Conservation (phyloP, 2,113 vertebrate species). For the Aldabrachelys gigantea region DNA sequence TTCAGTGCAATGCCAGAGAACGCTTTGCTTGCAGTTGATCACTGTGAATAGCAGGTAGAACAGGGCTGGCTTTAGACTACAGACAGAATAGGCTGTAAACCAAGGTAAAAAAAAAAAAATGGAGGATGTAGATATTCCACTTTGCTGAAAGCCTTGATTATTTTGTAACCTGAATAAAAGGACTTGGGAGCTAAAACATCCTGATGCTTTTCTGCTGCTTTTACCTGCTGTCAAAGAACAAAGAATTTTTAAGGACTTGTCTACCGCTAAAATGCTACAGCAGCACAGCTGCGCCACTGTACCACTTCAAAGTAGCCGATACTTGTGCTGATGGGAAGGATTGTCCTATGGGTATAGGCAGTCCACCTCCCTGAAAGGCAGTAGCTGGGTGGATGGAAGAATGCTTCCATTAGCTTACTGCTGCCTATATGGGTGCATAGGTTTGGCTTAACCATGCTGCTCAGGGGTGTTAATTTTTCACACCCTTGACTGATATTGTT, state of each 20-base stretch:
- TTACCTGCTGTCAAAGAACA: conserved; percentile 37
- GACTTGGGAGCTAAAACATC: conserved; percentile 43
- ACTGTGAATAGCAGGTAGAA: not conserved
- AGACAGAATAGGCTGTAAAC: fast-evolving
- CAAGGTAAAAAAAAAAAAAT: conserved; percentile 49
- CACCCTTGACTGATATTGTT: too few relatives aligned
- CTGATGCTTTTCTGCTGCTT: conserved; percentile 11
- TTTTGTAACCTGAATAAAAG: conserved; percentile 59
- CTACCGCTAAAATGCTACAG: too few relatives aligned
- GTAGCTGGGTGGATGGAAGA: too few relatives aligned
- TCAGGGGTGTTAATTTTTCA: too few relatives aligned
- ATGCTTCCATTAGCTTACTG: too few relatives aligned
- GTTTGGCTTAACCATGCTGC: too few relatives aligned
- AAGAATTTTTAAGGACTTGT: not conserved
- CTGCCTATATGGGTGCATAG: too few relatives aligned
- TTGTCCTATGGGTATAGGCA: too few relatives aligned
- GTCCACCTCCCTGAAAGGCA: too few relatives aligned
- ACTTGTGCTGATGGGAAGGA: too few relatives aligned
- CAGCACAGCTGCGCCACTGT: too few relatives aligned
- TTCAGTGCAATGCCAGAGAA: conserved; percentile 30
- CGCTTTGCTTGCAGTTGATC: conserved; percentile 34
- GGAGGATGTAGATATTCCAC: conserved; percentile 48
- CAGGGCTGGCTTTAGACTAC: conserved; percentile 45
- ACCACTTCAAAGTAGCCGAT: too few relatives aligned
- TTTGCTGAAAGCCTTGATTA: conserved; percentile 56